Evolutionary conservation across 2,888 invertebrate species (phyloP).

Genomic region (Chaitophorus viminalis): DNA sequence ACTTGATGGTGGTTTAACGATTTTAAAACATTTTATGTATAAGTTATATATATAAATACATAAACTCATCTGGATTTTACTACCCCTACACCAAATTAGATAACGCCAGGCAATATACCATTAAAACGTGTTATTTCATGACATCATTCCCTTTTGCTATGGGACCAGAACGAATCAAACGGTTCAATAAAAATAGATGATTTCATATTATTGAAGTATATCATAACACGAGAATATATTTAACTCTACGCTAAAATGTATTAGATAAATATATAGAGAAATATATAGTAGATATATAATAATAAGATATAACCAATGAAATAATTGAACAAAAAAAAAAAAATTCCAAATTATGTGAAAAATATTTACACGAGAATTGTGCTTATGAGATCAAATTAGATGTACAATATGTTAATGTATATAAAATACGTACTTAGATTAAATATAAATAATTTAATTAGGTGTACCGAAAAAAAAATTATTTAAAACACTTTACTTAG

Average conservation of each 20-base stretch:
- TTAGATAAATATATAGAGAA: not conserved
- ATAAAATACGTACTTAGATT: too few species aligned
- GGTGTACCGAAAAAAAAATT: too few species aligned
- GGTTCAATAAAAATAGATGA: slow-evolving; percentile 16
- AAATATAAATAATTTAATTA: too few species aligned
- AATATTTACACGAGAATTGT: too few species aligned
- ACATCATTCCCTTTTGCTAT: slow-evolving; percentile 15
- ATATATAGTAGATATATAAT: too few species aligned
- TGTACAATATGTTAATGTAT: too few species aligned
- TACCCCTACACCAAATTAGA: slow-evolving; percentile 43
- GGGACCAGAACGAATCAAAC: slow-evolving; percentile 15
- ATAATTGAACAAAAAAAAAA: too few species aligned
- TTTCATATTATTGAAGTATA: slow-evolving; percentile 16
- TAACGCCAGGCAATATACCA: not conserved
- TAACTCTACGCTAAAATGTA: not conserved
- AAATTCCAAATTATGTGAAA: too few species aligned
- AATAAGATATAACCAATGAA: too few species aligned
- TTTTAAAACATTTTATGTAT: slow-evolving; percentile 42
- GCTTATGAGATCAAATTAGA: too few species aligned
- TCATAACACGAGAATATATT: not conserved
- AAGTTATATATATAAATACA: slow-evolving; percentile 38
- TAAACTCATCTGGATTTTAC: slow-evolving; percentile 39
- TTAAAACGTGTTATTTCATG: slow-evolving; percentile 43
- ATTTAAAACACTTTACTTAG: too few species aligned
- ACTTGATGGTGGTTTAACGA: slow-evolving; percentile 40